Evolutionary conservation across 1,140 invertebrate species (phyloP), one percentile per base, ranked within the genome.

Genomic region (Eupristina koningsbergeri): DNA sequence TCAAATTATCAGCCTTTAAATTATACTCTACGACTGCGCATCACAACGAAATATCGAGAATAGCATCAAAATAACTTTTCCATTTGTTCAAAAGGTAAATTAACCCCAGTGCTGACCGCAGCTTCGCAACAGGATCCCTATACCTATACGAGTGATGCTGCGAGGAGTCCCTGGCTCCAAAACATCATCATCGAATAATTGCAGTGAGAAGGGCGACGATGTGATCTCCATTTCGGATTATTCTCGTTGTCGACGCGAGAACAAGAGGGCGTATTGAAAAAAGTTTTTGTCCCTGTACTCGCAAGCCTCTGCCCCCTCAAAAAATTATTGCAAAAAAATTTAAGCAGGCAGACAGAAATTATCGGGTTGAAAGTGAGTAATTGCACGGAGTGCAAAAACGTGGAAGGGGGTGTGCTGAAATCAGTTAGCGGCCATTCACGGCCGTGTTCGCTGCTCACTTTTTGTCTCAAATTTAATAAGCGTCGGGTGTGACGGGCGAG

Each of bases 381-480:
- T 85, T 85, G 79, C 79, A 58, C 80, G 53, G 50, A 2, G 2
- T 26, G 80, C 78, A 84, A 85, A 86, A 86, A 84, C 34, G 19
- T 1, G 3, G 41, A 47, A 81, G 61, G 47, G 84, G 80, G 84
- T 84, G 86, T 82, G 64, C 34, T 81, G 80, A 77, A 86, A 86
- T 86, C 86, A 86, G 86, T 86, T 86, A 86, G 81, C 31, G 67
- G 84, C 61, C 71, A 74, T 86, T 84, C 80, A 75, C 71, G 64
- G 78, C 78, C 31, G 6, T 5, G 53, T 17, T 76, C n/a, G 34
- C 64, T 39, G 75, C 53, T 53, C 69, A 41, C 50, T 89, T 87
- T 87, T 88, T 87, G 78, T 81, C 75, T 64, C 67, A 71, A 77
- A 88, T 89, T 89, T 89, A 89, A 89, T 89, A 89, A 89, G 86